Percentiles rank a stretch among this genome's conserved stretches.
Conservation (phyloP, 2,797 vertebrate genomes). For the Microchirus variegatus region DNA sequence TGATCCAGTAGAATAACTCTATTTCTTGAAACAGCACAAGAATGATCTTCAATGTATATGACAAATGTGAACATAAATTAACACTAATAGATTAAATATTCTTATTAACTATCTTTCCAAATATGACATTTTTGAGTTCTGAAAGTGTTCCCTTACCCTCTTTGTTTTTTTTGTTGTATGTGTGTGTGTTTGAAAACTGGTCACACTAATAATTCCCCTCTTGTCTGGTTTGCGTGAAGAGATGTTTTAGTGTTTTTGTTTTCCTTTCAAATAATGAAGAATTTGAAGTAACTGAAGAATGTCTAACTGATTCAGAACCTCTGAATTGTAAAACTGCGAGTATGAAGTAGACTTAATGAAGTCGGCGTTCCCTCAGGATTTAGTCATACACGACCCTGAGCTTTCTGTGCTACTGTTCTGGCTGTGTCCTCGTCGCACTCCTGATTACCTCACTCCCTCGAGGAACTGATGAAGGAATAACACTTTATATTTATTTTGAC, state of each 20-base stretch:
- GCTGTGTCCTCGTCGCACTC: too few relatives aligned
- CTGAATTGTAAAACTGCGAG: constrained; percentile 15
- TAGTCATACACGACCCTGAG: too few relatives aligned
- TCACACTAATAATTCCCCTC: constrained; percentile 13
- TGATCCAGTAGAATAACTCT: constrained; percentile 24
- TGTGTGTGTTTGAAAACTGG: constrained; percentile 11
- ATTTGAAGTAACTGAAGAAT: constrained; percentile 40
- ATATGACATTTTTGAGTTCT: constrained; percentile 24
- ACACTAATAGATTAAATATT: constrained; percentile 30
- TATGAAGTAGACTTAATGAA: constrained; percentile 13
- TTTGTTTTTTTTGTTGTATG: not conserved
- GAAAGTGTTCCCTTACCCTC: constrained; percentile 25
- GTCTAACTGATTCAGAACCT: constrained; percentile 21
- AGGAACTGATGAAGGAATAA: constrained; percentile 16
- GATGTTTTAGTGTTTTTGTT: constrained; percentile 43
- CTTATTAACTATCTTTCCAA: too few relatives aligned
- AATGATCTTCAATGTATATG: constrained; percentile 55
- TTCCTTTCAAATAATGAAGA: constrained; percentile 37
- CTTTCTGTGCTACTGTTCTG: too few relatives aligned
- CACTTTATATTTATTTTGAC: constrained; percentile 60
- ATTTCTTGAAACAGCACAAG: constrained; percentile 22
- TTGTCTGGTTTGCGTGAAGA: constrained; percentile 44
- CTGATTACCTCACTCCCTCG: too few relatives aligned
- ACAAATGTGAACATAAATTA: constrained; percentile 33
- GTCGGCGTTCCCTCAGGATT: too few relatives aligned